These are phyloP conservation scores for Falco rusticolus DNA, from an alignment of 2,797 vertebrate species.

Conservation along the genomic window DNA sequence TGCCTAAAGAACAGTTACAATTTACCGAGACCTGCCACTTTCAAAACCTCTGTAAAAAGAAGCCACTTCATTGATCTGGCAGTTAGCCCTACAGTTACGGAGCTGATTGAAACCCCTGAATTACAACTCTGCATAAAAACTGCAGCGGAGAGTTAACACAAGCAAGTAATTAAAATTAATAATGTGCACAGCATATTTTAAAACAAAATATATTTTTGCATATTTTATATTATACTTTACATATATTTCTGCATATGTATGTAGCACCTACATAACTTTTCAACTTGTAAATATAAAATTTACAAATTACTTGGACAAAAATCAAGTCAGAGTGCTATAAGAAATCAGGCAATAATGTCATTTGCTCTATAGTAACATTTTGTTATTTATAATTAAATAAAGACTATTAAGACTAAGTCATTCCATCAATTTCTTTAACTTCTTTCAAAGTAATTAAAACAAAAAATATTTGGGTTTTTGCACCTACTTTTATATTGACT, in stretches of 20 bases:
- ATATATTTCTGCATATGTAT: neutral
- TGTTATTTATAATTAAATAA: neutral
- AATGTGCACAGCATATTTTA: neutral
- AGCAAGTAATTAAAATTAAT: neutral
- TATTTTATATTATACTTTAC: neutral
- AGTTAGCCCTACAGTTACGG: slow-evolving; percentile 62
- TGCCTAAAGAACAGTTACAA: neutral
- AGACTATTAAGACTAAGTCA: neutral
- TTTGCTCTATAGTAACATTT: neutral
- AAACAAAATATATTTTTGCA: neutral
- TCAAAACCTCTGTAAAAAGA: slow-evolving; percentile 49
- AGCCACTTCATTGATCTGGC: slow-evolving; percentile 61
- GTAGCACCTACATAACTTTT: neutral
- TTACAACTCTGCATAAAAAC: neutral
- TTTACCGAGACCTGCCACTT: slow-evolving; percentile 53
- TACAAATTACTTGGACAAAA: neutral
- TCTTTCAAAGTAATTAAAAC: neutral
- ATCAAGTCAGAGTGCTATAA: neutral
- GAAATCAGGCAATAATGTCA: neutral
- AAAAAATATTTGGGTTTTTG: neutral
- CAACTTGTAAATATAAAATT: neutral
- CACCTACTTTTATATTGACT: neutral
- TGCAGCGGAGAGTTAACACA: neutral
- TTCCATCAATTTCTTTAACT: neutral
- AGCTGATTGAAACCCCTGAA: neutral